Evolutionary conservation across 2,797 vertebrate genomes (phyloP).

Genomic region (Pantherophis vulpinus): DNA sequence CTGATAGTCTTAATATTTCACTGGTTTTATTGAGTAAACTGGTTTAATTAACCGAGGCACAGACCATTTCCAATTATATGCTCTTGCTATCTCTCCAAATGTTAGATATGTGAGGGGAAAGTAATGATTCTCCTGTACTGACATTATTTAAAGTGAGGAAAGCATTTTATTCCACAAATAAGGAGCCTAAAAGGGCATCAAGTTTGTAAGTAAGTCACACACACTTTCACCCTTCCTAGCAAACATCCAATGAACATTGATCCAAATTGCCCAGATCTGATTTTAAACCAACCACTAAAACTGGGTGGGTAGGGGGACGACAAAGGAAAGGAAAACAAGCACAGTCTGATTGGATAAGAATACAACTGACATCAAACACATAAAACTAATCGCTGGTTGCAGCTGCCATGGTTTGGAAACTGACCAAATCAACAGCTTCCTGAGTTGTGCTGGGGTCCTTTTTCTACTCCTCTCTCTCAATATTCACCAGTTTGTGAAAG

Average conservation of each 20-base stretch:
- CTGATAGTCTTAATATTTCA: background rate
- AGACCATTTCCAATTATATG: background rate
- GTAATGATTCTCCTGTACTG: background rate
- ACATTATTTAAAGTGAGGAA: background rate
- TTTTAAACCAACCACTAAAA: background rate
- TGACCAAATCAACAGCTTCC: slow-evolving; percentile 46
- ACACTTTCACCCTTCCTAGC: background rate
- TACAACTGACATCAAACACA: slow-evolving; percentile 40
- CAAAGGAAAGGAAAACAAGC: background rate
- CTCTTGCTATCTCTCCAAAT: background rate
- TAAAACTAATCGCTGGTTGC: slow-evolving; percentile 50
- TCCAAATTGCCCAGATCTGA: background rate
- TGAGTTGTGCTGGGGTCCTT: slow-evolving; percentile 34
- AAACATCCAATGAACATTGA: background rate
- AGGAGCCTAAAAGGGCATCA: background rate
- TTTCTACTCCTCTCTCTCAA: fast-evolving
- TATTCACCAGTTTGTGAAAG: background rate
- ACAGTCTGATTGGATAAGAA: slow-evolving; percentile 24
- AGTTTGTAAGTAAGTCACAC: background rate
- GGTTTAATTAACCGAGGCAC: background rate
- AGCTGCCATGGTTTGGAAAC: slow-evolving; percentile 55
- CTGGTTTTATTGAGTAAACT: background rate
- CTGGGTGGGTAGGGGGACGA: background rate
- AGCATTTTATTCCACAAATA: background rate
- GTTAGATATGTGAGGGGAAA: background rate